These are phyloP conservation scores for Aphodius sticticus DNA, from an alignment of 2,888 invertebrate species.

Conservation along the genomic window DNA sequence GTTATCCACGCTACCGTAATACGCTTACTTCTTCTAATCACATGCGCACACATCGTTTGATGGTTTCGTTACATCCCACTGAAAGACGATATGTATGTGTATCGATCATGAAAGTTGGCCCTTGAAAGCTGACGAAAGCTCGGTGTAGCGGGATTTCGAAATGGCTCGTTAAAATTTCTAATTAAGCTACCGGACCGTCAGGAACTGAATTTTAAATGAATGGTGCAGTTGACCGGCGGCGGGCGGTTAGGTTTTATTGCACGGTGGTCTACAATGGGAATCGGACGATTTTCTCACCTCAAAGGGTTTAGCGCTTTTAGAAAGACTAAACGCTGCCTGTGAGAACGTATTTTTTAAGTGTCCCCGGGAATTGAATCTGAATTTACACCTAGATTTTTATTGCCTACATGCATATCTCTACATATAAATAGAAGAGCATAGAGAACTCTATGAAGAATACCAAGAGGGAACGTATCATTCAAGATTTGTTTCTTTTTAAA, in stretches of 20 bases:
- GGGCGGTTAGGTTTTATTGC: not conserved
- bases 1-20: conserved; percentile 59
- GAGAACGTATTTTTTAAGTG: not conserved
- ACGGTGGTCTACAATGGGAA: not conserved
- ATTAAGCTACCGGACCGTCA: not conserved
- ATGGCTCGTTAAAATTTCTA: not conserved
- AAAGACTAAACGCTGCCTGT: not conserved
- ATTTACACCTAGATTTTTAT: not conserved
- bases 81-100: not conserved
- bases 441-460: no score
- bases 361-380: not conserved
- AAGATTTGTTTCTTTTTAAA: no score
- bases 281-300: not conserved
- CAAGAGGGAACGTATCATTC: no score
- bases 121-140: not conserved
- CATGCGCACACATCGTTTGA: conserved; percentile 50
- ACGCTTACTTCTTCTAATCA: conserved; percentile 59
- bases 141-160: not conserved
- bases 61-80: not conserved
- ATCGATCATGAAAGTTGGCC: not conserved
- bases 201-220: not conserved
- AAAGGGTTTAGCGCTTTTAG: not conserved
- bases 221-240: not conserved
- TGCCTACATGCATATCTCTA: not conserved
- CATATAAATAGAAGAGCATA: not conserved